A percentile compares a stretch with the other conserved stretches of the same genome.
Evolutionary conservation across 2,888 invertebrate genomes (phyloP).

Genomic region (Meganola albula): DNA sequence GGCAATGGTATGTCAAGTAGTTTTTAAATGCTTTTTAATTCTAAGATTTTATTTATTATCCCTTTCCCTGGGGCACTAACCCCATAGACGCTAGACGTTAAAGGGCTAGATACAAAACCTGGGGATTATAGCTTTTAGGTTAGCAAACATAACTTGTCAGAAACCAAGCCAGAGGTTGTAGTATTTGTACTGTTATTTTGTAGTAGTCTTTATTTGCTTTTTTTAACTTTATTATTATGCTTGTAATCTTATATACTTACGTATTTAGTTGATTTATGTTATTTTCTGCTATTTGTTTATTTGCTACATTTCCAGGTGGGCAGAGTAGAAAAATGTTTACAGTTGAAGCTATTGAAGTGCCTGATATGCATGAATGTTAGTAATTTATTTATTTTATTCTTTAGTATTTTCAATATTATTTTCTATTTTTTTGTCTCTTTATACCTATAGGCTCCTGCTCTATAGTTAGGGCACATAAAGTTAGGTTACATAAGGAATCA

Average conservation of each 20-base stretch:
- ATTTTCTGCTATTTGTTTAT: constrained; percentile 35
- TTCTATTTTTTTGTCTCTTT: constrained; percentile 17
- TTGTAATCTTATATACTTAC: background rate
- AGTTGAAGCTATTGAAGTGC: constrained; percentile 65
- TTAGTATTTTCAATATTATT: background rate
- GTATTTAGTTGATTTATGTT: constrained; percentile 2
- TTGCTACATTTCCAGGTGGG: constrained; percentile 55
- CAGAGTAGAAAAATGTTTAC: constrained; percentile 57
- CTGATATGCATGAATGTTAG: constrained; percentile 72
- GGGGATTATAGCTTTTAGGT: too few species aligned
- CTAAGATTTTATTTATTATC: too few species aligned
- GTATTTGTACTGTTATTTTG: background rate
- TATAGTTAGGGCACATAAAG: too few species aligned
- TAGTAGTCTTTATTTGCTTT: background rate
- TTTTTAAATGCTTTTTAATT: too few species aligned
- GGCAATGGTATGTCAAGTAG: constrained; percentile 78
- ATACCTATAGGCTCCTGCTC: too few species aligned
- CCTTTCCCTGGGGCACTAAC: too few species aligned
- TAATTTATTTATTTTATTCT: constrained; percentile 40
- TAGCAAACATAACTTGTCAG: too few species aligned
- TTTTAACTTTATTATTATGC: background rate
- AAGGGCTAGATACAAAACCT: too few species aligned
- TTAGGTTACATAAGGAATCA: too few species aligned
- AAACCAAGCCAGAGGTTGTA: too few species aligned
- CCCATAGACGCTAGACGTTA: too few species aligned